Evolutionary conservation across 2,797 vertebrate species (phyloP).

Genomic region (Hipposideros larvatus): DNA sequence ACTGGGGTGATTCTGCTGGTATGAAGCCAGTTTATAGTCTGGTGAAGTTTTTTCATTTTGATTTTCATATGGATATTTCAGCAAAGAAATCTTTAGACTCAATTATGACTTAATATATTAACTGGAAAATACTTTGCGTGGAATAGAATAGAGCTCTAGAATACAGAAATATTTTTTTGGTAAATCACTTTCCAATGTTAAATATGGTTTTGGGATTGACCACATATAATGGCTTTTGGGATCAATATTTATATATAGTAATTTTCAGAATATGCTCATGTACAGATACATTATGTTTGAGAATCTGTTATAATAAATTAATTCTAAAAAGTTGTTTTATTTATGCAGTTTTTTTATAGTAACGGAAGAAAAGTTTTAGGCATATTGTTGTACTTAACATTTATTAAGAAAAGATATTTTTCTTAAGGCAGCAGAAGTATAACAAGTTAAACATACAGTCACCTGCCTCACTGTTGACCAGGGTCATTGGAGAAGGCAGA

Average conservation of each 20-base stretch:
- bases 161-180: neutral
- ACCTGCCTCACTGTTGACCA: neutral
- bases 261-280: conserved; percentile 21
- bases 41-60: conserved; percentile 11
- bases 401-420: conserved; percentile 50
- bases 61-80: conserved; percentile 11
- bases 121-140: conserved; percentile 12
- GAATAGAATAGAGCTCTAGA: neutral
- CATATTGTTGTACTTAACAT: conserved; percentile 9
- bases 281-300: neutral
- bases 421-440: conserved; percentile 26
- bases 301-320: neutral
- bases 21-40: neutral
- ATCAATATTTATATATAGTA: conserved; percentile 54
- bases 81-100: neutral
- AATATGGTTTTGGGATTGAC: conserved; percentile 29
- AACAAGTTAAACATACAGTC: neutral
- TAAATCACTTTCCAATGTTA: conserved; percentile 13
- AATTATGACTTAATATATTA: neutral
- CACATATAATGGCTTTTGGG: neutral
- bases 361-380: neutral
- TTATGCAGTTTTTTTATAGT: conserved; percentile 26
- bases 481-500: neutral
- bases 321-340: neutral
- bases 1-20: neutral